Evolutionary conservation across 1,140 invertebrate species (phyloP).

Genomic region (Monochamus saltuarius): DNA sequence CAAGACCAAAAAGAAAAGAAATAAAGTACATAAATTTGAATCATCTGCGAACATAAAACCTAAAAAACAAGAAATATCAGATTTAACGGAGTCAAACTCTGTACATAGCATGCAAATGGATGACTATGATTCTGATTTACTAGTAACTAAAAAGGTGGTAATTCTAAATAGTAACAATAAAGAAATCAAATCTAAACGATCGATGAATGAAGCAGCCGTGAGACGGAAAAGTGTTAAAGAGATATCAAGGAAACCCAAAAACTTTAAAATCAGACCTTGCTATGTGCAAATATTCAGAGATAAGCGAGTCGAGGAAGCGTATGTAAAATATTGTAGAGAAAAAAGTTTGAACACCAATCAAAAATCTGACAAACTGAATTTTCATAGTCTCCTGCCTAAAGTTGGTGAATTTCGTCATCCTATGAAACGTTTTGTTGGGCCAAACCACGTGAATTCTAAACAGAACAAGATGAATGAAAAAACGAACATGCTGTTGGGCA

Average conservation of each 20-base stretch:
- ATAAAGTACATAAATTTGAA: neutral
- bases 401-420: neutral
- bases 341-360: neutral
- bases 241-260: conserved; percentile 3
- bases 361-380: neutral
- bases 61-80: neutral
- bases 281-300: conserved; percentile 13
- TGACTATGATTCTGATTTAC: conserved; percentile 10
- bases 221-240: neutral
- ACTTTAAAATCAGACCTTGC: conserved; percentile 12
- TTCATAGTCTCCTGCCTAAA: neutral
- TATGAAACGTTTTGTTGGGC: neutral
- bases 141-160: conserved; percentile 23
- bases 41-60: neutral
- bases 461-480: neutral
- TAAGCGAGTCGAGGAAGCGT: neutral
- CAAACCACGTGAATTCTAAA: neutral
- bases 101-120: neutral
- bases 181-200: conserved; percentile 1
- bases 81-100: neutral
- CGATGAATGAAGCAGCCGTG: neutral
- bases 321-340: neutral
- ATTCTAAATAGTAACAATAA: conserved; percentile 1
- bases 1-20: neutral
- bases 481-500: neutral